These are phyloP conservation scores for Ophioninae sp. DNA, from an alignment of 2,888 invertebrate genomes.

Conservation along the genomic window DNA sequence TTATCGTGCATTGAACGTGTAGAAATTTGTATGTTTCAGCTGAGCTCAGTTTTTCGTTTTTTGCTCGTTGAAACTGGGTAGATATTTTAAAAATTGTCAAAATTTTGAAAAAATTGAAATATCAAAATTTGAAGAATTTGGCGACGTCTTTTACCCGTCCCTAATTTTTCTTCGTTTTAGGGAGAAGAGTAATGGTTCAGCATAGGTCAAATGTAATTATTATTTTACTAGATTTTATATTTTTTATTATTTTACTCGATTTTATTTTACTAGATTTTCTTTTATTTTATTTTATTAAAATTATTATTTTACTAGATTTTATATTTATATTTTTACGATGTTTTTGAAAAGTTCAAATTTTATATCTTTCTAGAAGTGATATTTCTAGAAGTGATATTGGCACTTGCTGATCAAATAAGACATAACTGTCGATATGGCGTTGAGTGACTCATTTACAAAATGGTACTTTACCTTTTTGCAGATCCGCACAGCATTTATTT, in stretches of 20 bases:
- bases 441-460: not conserved
- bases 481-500: constrained; percentile 7
- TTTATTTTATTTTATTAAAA: too few species aligned
- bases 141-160: too few species aligned
- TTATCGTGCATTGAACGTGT: not conserved
- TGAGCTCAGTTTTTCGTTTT: not conserved
- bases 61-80: not conserved
- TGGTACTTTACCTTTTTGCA: constrained; percentile 1
- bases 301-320: too few species aligned
- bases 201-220: too few species aligned
- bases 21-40: not conserved
- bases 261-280: too few species aligned
- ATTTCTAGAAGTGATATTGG: not conserved
- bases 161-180: too few species aligned
- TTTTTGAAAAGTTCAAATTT: not conserved
- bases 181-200: too few species aligned
- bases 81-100: not conserved
- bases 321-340: too few species aligned
- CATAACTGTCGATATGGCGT: not conserved
- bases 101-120: too few species aligned
- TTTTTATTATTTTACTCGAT: too few species aligned
- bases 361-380: not conserved
- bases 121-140: too few species aligned
- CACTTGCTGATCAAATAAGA: not conserved
- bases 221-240: too few species aligned